Evolutionary conservation across 2,888 invertebrate genomes (phyloP).

Genomic region (Mellilla xanthometata): DNA sequence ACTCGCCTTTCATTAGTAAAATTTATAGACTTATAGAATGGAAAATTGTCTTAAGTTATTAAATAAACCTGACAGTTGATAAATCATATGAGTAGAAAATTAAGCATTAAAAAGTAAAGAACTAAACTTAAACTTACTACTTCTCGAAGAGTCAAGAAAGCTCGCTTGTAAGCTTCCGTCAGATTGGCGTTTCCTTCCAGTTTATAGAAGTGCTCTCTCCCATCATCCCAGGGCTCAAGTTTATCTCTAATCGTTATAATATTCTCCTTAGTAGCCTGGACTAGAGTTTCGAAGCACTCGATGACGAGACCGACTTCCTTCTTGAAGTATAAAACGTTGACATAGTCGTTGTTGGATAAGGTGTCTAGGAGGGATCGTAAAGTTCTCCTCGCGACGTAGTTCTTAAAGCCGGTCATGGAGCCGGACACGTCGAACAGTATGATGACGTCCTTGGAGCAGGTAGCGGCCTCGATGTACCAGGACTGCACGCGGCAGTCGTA

Average conservation of each 20-base stretch:
- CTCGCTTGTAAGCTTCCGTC: constrained; percentile 89
- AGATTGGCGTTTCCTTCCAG: constrained; percentile 93
- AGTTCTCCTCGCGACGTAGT: constrained; percentile 92
- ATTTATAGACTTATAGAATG: too few relatives aligned
- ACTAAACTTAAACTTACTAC: constrained; percentile 83
- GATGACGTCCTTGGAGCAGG: constrained; percentile 98
- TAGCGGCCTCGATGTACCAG: constrained; percentile 99
- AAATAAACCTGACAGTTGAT: too few relatives aligned
- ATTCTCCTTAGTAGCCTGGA: constrained; percentile 95
- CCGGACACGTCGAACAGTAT: constrained; percentile 98
- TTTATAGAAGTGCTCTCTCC: constrained; percentile 75
- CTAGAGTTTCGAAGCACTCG: constrained; percentile 92
- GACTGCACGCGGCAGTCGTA: constrained; percentile 96
- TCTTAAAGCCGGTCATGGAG: constrained; percentile 94
- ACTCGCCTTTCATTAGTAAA: too few relatives aligned
- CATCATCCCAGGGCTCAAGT: constrained; percentile 74
- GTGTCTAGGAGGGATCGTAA: constrained; percentile 95
- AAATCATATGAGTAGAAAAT: too few relatives aligned
- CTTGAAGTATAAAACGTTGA: constrained; percentile 94
- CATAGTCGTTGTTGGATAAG: constrained; percentile 98
- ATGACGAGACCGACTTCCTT: constrained; percentile 88
- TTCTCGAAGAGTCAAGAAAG: constrained; percentile 89
- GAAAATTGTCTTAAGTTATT: too few relatives aligned
- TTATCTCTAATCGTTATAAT: constrained; percentile 87
- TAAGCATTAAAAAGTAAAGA: too few relatives aligned